These are phyloP conservation scores for Aurelia coerulea DNA, from an alignment of 30 jellyfish, hydroid and myxozoan genomes.

Conservation along the genomic window DNA sequence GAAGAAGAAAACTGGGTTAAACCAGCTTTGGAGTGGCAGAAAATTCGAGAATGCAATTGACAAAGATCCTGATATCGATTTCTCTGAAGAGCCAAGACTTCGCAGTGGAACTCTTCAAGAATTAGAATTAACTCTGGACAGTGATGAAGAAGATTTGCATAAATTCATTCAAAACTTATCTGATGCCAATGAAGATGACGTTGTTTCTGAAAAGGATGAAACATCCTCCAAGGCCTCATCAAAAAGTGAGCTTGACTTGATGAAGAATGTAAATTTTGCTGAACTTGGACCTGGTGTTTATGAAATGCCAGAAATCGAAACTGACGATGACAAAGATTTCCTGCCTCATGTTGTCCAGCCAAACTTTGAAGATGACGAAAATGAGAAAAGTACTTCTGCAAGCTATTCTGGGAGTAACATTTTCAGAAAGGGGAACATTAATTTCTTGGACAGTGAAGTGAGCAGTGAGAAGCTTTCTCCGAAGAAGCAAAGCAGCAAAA, in stretches of 20 bases:
- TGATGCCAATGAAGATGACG: conserved; percentile 54
- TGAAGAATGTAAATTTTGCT: conserved; percentile 85
- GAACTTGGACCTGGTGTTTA: conserved; percentile 43
- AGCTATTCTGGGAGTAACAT: conserved; percentile 26
- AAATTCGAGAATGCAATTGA: conserved; percentile 76
- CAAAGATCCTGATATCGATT: conserved; percentile 84
- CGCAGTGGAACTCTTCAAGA: conserved; percentile 34
- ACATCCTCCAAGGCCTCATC: conserved; percentile 34
- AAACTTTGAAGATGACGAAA: conserved; percentile 1
- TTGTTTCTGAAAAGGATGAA: conserved; percentile 12
- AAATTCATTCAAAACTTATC: conserved; percentile 45
- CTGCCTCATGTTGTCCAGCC: conserved; percentile 64
- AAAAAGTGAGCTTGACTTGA: conserved; percentile 44
- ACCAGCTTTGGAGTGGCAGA: conserved; percentile 89
- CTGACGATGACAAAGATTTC: conserved; percentile 63
- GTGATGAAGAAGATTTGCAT: conserved; percentile 90
- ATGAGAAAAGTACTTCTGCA: neutral
- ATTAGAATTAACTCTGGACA: conserved; percentile 57
- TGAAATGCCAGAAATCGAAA: conserved; percentile 31
- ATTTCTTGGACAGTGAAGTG: conserved; percentile 44
- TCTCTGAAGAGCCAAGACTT: conserved; percentile 64
- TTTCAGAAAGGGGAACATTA: conserved; percentile 28
- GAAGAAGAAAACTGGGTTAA: conserved; percentile 83
- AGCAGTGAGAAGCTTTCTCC: neutral
- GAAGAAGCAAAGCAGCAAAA: neutral